These are phyloP conservation scores for Centropus unirufus DNA, from an alignment of 2,113 vertebrate genomes.

Conservation along the genomic window DNA sequence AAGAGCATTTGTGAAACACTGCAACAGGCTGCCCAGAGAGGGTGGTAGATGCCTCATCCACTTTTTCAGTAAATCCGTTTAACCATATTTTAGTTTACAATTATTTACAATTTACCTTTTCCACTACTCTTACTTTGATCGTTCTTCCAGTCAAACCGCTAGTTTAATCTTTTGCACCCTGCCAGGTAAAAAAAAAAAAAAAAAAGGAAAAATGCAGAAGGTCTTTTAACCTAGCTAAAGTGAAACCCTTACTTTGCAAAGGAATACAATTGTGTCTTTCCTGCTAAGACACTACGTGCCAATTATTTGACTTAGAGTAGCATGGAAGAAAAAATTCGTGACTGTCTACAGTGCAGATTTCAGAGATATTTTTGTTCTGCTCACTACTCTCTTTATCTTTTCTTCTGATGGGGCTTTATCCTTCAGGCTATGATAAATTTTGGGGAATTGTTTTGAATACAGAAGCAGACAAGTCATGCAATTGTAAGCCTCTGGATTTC, in stretches of 20 bases:
- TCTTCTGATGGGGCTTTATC: neutral
- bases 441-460: constrained; percentile 30
- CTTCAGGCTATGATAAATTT: neutral
- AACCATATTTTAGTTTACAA: neutral
- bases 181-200: too few species aligned
- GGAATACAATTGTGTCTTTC: neutral
- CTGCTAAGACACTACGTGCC: neutral
- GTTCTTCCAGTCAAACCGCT: neutral
- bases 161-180: neutral
- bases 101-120: too few species aligned
- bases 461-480: neutral
- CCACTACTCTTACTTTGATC: neutral
- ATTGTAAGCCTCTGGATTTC: neutral
- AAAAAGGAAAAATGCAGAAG: neutral
- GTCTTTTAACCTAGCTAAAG: neutral
- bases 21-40: too few species aligned
- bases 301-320: constrained; percentile 4
- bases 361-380: constrained; percentile 13
- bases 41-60: neutral
- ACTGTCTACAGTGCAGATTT: neutral
- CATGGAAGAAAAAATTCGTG: constrained; percentile 30
- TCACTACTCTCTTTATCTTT: neutral
- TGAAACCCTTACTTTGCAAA: neutral
- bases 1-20: neutral
- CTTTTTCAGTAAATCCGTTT: neutral